Base-by-base conservation (phyloP, 2,888 invertebrate species). In the Zygaena filipendulae region DNA sequence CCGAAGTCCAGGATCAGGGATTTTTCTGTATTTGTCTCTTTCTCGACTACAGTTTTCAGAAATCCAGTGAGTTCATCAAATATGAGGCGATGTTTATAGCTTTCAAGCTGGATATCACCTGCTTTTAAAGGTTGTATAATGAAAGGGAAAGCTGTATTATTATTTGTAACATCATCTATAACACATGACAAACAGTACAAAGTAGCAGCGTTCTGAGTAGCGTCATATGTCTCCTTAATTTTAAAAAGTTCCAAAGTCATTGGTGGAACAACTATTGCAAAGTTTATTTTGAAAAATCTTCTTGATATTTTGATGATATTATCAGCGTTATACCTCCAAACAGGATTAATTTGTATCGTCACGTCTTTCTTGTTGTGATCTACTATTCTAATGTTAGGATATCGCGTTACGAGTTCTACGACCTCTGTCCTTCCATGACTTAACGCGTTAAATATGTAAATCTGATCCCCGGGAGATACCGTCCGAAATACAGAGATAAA, bases 61-160 rank as follows among this genome's bases (percentile, higher is more conserved):
- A 94, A 90, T 1, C 95, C 94, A 0, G 87, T 87, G 39, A 84
- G 81, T 33, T 92, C 92, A 45, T 92, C 92, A 52, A 95, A 90
- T 16, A 91, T 63, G 6, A 94, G 72, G 30, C 90, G 87, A 66
- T 92, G 83, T 52, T 87, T 86, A 36, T 86, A 86, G 59, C 90
- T 94, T 59, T 93, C 93, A 19, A 95, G 58, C 52, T 92, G 91
- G 22, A 94, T 86, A 52, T 93, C 91, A 6, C 90, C 90, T 0
- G 84, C 68, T 45, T 90, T 86, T 51, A 91, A 85, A 4, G 85
- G 83, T 48, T 87, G 87, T n/a, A 87, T 75, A 37, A 25, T 56
- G 44, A 56, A 70, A 3, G 64, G 61, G 42, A 63, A 63, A 26
- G 33, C 29, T 2, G 45, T 29, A 12, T 29, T 33, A 20, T 42